Evolutionary conservation across 2,888 invertebrate species (phyloP), one percentile per base, ranked within the genome.

Genomic region (Lasioglossum leucozonium): DNA sequence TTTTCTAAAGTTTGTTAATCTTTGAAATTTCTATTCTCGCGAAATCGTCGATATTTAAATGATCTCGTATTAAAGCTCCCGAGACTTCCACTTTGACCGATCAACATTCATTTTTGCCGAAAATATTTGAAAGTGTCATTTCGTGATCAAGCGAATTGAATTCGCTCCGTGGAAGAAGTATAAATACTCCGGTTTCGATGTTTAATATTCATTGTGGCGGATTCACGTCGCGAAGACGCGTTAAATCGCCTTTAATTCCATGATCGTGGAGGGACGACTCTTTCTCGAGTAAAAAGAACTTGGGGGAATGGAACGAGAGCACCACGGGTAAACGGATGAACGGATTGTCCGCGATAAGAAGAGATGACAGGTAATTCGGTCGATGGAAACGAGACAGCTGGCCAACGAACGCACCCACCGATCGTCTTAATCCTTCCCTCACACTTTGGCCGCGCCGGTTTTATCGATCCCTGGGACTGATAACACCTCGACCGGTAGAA

Each of bases 301-400:
- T 18, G 55, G 37, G 1, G 18, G 79, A 77, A 71, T 11, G 79
- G 81, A 75, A 77, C 67, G 80, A 79, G 75, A 75, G 74, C 76
- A 77, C 30, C 55, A n/a, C 58, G 58, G 18, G n/a, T 72, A 91
- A 89, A 91, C 88, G 92, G 92, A 92, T 91, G 92, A 92, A 91
- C 91, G 90, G 92, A 92, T 93, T 91, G 91, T 77, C 82, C 84
- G 88, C 90, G 93, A 93, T 93, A 93, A 93, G 92, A 91, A 89
- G 92, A 93, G 93, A 93, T 92, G 93, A 93, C 93, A 92, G 92
- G 91, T 92, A 91, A 91, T 90, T 91, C 89, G 89, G 90, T 82
- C 87, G 88, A 91, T 82, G 81, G 87, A 88, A 89, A 86, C 86
- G 84, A 83, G 87, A 87, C 87, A 89, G 91, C 72, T 77, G 77